phyloP scores from a whole-genome alignment of 2,888 invertebrate genomes.

The Ochropleura leucogaster region DNA sequence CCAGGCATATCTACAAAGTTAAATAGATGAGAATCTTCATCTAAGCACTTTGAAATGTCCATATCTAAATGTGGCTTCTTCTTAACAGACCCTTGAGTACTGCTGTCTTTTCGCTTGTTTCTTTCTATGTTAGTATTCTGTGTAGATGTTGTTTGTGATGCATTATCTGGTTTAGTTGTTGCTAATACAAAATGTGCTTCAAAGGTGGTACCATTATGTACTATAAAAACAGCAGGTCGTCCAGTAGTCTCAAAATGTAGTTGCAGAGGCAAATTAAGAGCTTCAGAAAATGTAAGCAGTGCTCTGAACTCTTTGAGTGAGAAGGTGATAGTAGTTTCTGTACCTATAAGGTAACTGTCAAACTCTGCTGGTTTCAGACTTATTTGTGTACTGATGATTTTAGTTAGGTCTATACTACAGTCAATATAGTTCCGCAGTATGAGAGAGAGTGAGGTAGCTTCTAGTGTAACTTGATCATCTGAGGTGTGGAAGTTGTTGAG shows the following conservation, averaged over 20 bases:
- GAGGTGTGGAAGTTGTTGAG: constrained; percentile 94
- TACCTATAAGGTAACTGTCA: constrained; percentile 91
- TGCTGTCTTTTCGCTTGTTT: constrained; percentile 77
- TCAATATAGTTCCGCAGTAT: constrained; percentile 95
- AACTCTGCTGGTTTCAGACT: constrained; percentile 94
- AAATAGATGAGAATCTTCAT: constrained; percentile 88
- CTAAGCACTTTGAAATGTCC: constrained; percentile 83
- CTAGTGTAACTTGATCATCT: constrained; percentile 95
- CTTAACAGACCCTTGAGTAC: constrained; percentile 70
- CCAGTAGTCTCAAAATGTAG: constrained; percentile 95
- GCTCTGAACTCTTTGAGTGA: constrained; percentile 96
- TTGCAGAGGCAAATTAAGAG: constrained; percentile 92
- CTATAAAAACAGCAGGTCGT: constrained; percentile 93
- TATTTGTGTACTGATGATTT: constrained; percentile 94
- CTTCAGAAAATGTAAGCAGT: constrained; percentile 94
- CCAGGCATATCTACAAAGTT: constrained; percentile 87
- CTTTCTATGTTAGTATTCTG: constrained; percentile 82
- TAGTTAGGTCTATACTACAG: constrained; percentile 91
- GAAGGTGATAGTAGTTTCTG: constrained; percentile 94
- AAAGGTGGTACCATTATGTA: constrained; percentile 93
- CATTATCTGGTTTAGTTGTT: constrained; percentile 92
- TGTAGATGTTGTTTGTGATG: constrained; percentile 80
- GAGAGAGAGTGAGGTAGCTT: constrained; percentile 91
- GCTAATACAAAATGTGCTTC: constrained; percentile 96
- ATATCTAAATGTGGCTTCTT: constrained; percentile 84